Base-by-base conservation (phyloP, 2,113 vertebrate species). In the Sakesphorus luctuosus region DNA sequence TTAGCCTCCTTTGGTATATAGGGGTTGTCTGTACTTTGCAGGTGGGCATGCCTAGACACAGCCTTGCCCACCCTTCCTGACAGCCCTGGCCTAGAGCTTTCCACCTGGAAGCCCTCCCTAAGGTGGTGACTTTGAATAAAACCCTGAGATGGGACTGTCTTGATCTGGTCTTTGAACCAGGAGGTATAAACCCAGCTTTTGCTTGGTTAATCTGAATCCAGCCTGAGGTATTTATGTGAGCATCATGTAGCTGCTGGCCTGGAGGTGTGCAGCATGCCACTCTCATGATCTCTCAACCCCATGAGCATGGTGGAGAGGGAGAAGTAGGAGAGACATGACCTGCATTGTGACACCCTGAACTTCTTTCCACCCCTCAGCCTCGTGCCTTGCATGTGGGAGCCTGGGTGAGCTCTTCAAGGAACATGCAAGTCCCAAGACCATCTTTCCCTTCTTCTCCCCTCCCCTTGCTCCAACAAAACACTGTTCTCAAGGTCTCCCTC, bases 361-460 rank as follows among this genome's bases (percentile, higher is more conserved):
- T 72, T 73, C 36, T 50, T 13, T 76, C 33, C 13, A 29, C 16
- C 68, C 50, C 38, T 88, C 56, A 36, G 10, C 61, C 55, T 84
- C 1, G 0, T 78, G 56, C 77, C 43, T 87, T 0, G 0, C 69
- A 20, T 0, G 0, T 56, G 66, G 66, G 61, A 91, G 61, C 55
- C 43, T 1, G 4, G 26, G 33, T 68, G 62, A 95, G 66, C n/a
- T 35, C 66, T 75, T 53, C 0, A 13, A 68, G 84, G 77, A 87
- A 56, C 1, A 2, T 0, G 0, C 0, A 6, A 52, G 62, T 71
- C 66, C 33, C 33, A 38, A 71, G 47, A 55, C 40, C 2, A 0
- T 66, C 77, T 52, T 77, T 90, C 38, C 20, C n/a, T 66, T 77
- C 35, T 62, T 46, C 19, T 85, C 13, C n/a, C 46, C 8, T 66